phyloP scores from a whole-genome alignment of 2,888 invertebrate species.

The Cremastinae sp. region DNA sequence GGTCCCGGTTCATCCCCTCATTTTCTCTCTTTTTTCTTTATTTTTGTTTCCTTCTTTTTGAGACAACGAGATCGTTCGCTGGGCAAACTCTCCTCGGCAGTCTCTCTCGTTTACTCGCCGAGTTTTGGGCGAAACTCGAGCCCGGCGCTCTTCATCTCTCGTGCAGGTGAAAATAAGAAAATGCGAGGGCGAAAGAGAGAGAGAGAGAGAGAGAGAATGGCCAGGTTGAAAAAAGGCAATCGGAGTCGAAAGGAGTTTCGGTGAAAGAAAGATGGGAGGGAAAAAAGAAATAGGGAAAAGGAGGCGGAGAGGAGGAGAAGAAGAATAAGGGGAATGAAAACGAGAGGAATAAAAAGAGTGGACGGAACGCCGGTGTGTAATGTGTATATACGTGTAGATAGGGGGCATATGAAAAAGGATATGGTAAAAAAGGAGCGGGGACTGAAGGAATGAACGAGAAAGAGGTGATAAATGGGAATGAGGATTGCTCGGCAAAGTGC shows the following conservation, averaged over 20 bases:
- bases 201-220: constrained; percentile 51
- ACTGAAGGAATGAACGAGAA: constrained; percentile 63
- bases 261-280: constrained; percentile 55
- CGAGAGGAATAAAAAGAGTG: constrained; percentile 47
- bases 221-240: constrained; percentile 71
- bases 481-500: constrained; percentile 78
- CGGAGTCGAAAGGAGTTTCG: constrained; percentile 72
- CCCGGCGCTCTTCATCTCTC: neutral
- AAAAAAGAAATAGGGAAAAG: constrained; percentile 45
- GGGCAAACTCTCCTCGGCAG: constrained; percentile 12
- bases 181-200: constrained; percentile 43
- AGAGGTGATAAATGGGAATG: constrained; percentile 78
- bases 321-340: constrained; percentile 52
- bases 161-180: constrained; percentile 49
- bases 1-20: neutral
- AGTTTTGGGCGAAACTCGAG: constrained; percentile 7
- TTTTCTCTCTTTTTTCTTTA: neutral
- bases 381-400: constrained; percentile 28
- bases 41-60: neutral
- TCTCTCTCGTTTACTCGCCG: neutral
- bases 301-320: constrained; percentile 42
- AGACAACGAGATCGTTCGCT: constrained; percentile 1
- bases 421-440: constrained; percentile 41
- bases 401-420: constrained; percentile 49
- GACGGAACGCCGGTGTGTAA: constrained; percentile 23